Percentiles rank a stretch among this genome's conserved stretches.
Evolutionary conservation across 2,888 invertebrate species (phyloP).

Genomic region (Melieria crassipennis): DNA sequence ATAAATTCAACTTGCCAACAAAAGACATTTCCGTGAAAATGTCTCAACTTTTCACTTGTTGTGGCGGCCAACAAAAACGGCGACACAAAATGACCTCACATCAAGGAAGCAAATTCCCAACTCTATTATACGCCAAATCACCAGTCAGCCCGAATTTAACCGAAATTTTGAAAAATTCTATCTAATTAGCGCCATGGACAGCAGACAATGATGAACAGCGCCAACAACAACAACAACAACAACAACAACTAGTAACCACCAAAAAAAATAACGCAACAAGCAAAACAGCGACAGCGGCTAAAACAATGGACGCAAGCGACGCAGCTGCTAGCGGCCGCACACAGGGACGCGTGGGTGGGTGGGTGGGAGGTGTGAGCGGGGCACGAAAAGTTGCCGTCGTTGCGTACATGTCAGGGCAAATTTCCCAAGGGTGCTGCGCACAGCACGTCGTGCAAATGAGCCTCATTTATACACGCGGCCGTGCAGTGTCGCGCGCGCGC

Average conservation of each 20-base stretch:
- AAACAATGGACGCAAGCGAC: not conserved
- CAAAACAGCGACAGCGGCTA: conserved; percentile 1
- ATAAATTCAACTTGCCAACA: too few relatives aligned
- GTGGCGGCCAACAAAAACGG: too few relatives aligned
- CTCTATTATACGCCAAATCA: conserved; percentile 26
- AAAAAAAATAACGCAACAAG: not conserved
- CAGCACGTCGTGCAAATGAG: conserved; percentile 22
- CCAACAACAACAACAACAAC: not conserved
- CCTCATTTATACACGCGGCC: conserved; percentile 21
- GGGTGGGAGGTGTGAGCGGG: not conserved
- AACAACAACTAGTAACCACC: not conserved
- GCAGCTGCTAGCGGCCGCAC: not conserved
- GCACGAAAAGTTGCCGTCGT: not conserved
- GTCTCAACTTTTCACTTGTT: too few relatives aligned
- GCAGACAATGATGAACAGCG: not conserved
- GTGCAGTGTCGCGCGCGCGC: not conserved
- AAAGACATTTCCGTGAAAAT: too few relatives aligned
- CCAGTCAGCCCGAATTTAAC: not conserved
- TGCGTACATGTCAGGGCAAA: conserved; percentile 25
- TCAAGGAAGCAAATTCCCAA: conserved; percentile 12
- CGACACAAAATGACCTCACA: conserved; percentile 6
- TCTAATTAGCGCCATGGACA: conserved; percentile 18
- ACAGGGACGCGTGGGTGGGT: not conserved
- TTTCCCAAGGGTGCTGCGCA: conserved; percentile 23
- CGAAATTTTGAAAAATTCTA: conserved; percentile 18